Evolutionary conservation across 2,888 invertebrate species (phyloP).

Genomic region (Lithosia quadra): DNA sequence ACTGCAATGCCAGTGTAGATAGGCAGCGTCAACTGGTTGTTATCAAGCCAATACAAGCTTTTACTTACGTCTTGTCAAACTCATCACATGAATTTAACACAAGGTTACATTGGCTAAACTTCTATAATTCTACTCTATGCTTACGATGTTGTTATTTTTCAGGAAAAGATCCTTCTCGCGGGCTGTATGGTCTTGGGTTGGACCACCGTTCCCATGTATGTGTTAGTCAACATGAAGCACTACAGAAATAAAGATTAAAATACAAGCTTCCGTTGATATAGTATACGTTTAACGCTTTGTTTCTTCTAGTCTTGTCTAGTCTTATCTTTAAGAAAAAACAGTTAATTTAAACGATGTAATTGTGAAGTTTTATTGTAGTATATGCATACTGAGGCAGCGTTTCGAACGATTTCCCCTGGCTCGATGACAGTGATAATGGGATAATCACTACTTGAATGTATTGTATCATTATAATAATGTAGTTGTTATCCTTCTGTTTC

Average conservation of each 20-base stretch:
- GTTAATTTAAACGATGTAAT: neutral
- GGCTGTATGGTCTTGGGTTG: neutral
- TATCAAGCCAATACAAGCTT: too few species aligned
- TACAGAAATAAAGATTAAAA: neutral
- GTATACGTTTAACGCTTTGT: neutral
- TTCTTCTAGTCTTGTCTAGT: slow-evolving; percentile 6
- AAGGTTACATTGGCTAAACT: neutral
- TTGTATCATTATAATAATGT: neutral
- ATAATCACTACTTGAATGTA: neutral
- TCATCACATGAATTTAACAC: neutral
- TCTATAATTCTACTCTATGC: neutral
- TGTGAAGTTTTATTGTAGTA: neutral
- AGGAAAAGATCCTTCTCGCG: neutral
- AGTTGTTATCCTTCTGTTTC: neutral
- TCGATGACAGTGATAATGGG: neutral
- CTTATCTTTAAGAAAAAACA: neutral
- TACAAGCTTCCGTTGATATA: neutral
- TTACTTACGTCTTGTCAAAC: too few species aligned
- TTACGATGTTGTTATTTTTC: neutral
- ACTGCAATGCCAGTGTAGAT: too few species aligned
- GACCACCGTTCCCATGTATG: slow-evolving; percentile 8
- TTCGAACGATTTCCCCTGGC: neutral
- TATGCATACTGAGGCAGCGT: neutral
- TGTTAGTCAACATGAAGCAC: slow-evolving; percentile 13
- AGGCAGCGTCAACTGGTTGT: too few species aligned